Base-by-base conservation (phyloP, 1,140 invertebrate species). In the Antheraea pernyi region DNA sequence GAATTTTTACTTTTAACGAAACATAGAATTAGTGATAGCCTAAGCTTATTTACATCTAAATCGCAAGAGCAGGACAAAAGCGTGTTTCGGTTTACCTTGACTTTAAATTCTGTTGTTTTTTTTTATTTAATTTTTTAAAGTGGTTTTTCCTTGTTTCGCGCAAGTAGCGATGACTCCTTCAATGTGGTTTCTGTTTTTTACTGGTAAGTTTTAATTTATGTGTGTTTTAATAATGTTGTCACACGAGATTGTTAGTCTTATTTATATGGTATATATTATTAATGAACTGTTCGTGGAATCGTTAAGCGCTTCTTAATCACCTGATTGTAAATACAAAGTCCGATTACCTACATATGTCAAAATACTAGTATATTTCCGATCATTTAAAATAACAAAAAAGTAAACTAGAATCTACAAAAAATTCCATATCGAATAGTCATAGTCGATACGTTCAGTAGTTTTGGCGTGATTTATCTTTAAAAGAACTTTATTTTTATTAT, bases 181-280 rank as follows among this genome's bases (percentile, higher is more conserved):
- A 66, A 67, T 80, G 68, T 79, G 58, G 73, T 76, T 78, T 30
- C 59, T 77, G 60, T 76, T 83, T 78, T 77, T 82, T 80, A 72
- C 77, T 48, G 80, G 82, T 83, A 68, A 83, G 82, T 82, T 72
- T 72, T 13, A 0, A 6, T 61, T 61, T 61, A 7, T 42, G 39
- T 11, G 39, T 53, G 46, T 53, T 16, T 53, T 16, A 53, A 53
- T 16, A 13, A 53, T 53, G 46, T n/a, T 53, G 46, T 53, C 46
- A n/a, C 46, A 53, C 46, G 0, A n/a, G 46, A 0, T 53, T 53
- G 5, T 53, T 16, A 53, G 11, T 6, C 13, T 53, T 53, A 53
- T 53, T 53, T 53, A 13, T 53, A 30, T 30, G 22, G 39, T 7
- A 42, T 11, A 53, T 53, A 16, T 53, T 53, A 10, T 16, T 53